phyloP scores from a whole-genome alignment of 2,888 invertebrate species.

The Antheraea yamamai region DNA sequence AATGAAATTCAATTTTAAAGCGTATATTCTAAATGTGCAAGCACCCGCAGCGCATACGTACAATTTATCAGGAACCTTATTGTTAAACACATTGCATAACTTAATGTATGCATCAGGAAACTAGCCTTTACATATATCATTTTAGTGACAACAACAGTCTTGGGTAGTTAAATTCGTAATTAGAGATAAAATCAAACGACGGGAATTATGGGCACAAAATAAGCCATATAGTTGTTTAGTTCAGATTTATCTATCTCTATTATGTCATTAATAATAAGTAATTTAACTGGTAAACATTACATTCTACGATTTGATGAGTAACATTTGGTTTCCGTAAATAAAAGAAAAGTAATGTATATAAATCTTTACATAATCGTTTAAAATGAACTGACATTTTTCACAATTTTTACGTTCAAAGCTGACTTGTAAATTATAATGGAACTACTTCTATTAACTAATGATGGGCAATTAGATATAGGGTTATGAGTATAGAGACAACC shows the following conservation, averaged over 20 bases:
- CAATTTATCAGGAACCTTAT: slow-evolving; percentile 51
- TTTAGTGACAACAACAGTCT: slow-evolving; percentile 53
- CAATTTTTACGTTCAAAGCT: not conserved
- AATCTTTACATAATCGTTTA: not conserved
- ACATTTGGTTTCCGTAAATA: not conserved
- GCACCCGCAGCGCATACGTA: slow-evolving; percentile 29
- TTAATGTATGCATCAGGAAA: slow-evolving; percentile 53
- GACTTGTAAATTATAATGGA: not conserved
- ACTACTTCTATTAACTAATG: not conserved
- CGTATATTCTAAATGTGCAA: not conserved
- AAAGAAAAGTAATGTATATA: not conserved
- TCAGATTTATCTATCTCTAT: not conserved
- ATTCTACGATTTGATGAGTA: not conserved
- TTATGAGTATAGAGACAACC: too few relatives aligned
- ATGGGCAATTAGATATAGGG: too few relatives aligned
- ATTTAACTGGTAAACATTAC: not conserved
- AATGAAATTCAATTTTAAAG: not conserved
- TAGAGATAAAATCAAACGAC: slow-evolving; percentile 44
- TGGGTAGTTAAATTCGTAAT: slow-evolving; percentile 55
- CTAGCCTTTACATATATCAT: slow-evolving; percentile 55
- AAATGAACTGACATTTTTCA: not conserved
- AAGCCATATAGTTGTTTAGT: not conserved
- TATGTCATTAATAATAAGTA: not conserved
- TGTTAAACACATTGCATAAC: slow-evolving; percentile 47
- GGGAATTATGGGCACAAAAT: not conserved